These are phyloP conservation scores for Sebastolobus alascanus DNA, from an alignment of 2,797 vertebrate genomes.

Conservation along the genomic window DNA sequence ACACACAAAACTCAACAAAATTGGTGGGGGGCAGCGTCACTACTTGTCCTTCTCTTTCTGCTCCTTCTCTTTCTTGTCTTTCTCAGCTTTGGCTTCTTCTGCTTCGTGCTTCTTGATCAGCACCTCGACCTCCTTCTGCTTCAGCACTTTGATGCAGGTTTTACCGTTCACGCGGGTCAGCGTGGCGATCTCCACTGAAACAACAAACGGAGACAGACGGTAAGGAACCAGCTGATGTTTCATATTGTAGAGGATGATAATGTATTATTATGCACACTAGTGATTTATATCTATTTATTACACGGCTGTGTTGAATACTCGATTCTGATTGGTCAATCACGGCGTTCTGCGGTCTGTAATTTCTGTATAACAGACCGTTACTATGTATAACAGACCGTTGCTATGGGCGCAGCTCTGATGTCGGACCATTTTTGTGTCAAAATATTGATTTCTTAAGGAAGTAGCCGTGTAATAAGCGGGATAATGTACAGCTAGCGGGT, in stretches of 20 bases:
- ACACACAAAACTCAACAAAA: background rate
- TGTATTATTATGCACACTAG: too few relatives aligned
- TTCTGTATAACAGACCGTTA: too few relatives aligned
- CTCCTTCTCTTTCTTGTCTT: slow-evolving; percentile 96
- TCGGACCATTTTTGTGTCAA: too few relatives aligned
- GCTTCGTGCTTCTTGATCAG: slow-evolving; percentile 95
- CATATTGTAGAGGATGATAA: background rate
- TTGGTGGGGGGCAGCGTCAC: background rate
- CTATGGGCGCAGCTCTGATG: too few relatives aligned
- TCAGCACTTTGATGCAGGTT: slow-evolving; percentile 93
- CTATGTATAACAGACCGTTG: too few relatives aligned
- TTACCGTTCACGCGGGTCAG: slow-evolving; percentile 93
- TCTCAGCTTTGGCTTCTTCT: slow-evolving; percentile 94
- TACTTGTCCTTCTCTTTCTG: slow-evolving; percentile 96
- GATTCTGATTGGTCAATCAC: too few relatives aligned
- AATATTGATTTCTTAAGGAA: too few relatives aligned
- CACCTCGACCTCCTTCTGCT: slow-evolving; percentile 93
- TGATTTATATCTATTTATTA: background rate
- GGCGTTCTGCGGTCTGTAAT: too few relatives aligned
- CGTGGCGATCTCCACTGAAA: slow-evolving; percentile 94
- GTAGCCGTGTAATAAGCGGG: too few relatives aligned
- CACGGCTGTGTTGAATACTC: too few relatives aligned
- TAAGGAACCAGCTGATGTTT: background rate
- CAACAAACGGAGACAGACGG: background rate
- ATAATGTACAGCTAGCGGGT: too few relatives aligned